Base-by-base conservation (phyloP, 2,113 vertebrate genomes). In the Lonchura striata region DNA sequence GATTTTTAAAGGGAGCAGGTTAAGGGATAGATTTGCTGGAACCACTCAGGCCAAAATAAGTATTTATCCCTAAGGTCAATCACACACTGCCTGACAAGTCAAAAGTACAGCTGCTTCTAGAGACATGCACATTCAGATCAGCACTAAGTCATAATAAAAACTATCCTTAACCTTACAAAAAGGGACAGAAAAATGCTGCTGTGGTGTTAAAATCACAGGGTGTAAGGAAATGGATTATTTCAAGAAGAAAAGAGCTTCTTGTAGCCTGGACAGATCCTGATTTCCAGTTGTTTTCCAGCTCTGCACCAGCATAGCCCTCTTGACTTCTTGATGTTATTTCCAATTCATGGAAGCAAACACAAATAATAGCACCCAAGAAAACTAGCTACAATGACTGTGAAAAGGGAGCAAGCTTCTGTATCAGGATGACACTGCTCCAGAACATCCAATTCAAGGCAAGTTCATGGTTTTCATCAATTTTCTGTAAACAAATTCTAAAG, bases 11-110 rank as follows among this genome's bases (percentile, higher is more conserved):
- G 35, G 47, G 71, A 82, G 24, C 35, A 76, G 24, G 20, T 92
- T 86, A 90, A 93, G 56, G 37, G 63, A 86, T 9, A 84, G 65
- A 65, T 69, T 90, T 86, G 64, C 37, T 44, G 81, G 86, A 96
- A 41, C 30, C 37, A 81, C 59, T 64, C 60, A 33, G 42, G 54
- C 47, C 52, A 94, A 77, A 96, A 42, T 66, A 74, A 94, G 50
- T 65, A 68, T 95, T 66, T 93, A 54, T 75, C 49, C 25, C 15
- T 77, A 82, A 61, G 71, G 93, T 94, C 91, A 95, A 81, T 79
- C 68, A 96, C 37, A 57, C 22, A 8, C 11, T 88, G 52, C 50
- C 39, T 83, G 50, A 27, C 30, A 89, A 79, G 82, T 35, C 56
- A 65, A 44, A 97, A 81, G 37, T 18, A 41, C 24, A 52, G 13